A percentile compares a stretch with the other conserved stretches of the same genome.
Conservation (phyloP, 64 coral and sea anemone genomes). For the Acropora tenuis region DNA sequence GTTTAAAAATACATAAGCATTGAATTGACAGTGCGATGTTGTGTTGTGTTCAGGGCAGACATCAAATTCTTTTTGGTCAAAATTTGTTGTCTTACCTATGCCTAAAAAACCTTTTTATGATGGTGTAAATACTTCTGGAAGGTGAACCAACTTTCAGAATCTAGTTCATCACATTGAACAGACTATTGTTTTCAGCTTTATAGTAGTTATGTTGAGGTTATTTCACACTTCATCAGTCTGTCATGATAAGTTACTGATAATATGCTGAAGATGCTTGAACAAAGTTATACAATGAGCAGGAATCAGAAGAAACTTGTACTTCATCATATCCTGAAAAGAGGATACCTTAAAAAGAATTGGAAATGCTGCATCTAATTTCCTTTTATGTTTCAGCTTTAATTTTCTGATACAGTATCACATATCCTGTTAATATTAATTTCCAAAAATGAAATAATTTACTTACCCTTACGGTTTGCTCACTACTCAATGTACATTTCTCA, state of each 20-base stretch:
- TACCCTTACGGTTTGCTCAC: not conserved
- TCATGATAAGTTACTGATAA: not conserved
- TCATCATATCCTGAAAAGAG: not conserved
- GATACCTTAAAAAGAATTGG: not conserved
- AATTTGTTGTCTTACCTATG: not conserved
- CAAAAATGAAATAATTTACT: not conserved
- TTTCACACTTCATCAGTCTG: not conserved
- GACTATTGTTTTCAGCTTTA: not conserved
- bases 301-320: not conserved
- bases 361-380: not conserved
- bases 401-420: not conserved
- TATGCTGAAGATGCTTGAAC: not conserved
- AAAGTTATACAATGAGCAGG: not conserved
- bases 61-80: not conserved
- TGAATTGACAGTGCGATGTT: not conserved
- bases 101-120: not conserved
- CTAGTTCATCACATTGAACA: not conserved
- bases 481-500: not conserved
- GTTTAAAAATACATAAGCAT: not conserved
- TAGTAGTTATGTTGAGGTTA: not conserved
- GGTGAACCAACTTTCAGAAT: not conserved
- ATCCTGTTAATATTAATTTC: not conserved
- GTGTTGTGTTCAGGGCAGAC: not conserved
- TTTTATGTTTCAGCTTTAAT: not conserved
- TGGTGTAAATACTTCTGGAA: not conserved